Percentiles rank a stretch among this genome's conserved stretches.
These are phyloP conservation scores for Mohoua ochrocephala DNA, from an alignment of 2,113 vertebrate species.

Conservation along the genomic window DNA sequence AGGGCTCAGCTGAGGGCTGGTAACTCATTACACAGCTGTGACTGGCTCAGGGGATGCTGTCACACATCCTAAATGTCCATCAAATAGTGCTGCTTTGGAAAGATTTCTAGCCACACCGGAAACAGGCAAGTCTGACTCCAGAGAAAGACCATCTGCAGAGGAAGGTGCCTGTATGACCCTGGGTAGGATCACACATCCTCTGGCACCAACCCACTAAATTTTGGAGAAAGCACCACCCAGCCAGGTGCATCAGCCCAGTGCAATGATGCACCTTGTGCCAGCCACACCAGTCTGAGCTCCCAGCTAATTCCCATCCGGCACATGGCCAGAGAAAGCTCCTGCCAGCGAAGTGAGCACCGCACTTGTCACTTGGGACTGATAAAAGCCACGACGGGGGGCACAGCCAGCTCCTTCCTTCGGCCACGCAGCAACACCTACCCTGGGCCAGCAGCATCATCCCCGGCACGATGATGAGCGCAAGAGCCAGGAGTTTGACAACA, in stretches of 20 bases:
- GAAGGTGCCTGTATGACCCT: not conserved
- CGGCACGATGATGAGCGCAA: constrained; percentile 82
- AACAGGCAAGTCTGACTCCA: not conserved
- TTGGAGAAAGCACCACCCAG: not conserved
- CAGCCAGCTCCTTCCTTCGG: not conserved
- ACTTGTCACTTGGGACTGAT: not conserved
- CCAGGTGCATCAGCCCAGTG: not conserved
- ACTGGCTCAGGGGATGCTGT: not conserved
- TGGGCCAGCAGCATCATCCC: constrained; percentile 79
- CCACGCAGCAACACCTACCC: constrained; percentile 62
- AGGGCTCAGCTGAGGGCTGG: not conserved
- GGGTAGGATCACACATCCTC: not conserved
- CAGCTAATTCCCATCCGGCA: not conserved
- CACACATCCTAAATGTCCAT: not conserved
- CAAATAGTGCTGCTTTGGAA: not conserved
- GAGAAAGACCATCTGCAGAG: not conserved
- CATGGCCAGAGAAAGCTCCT: not conserved
- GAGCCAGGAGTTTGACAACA: constrained; percentile 77
- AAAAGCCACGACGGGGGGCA: rapidly evolving
- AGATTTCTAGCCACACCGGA: rapidly evolving
- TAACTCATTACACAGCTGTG: not conserved
- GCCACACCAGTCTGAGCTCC: rapidly evolving
- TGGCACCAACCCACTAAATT: not conserved
- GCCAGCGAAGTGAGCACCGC: not conserved
- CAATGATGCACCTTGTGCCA: not conserved